Conservation (phyloP, 2,113 vertebrate species). For the Pipa parva region DNA sequence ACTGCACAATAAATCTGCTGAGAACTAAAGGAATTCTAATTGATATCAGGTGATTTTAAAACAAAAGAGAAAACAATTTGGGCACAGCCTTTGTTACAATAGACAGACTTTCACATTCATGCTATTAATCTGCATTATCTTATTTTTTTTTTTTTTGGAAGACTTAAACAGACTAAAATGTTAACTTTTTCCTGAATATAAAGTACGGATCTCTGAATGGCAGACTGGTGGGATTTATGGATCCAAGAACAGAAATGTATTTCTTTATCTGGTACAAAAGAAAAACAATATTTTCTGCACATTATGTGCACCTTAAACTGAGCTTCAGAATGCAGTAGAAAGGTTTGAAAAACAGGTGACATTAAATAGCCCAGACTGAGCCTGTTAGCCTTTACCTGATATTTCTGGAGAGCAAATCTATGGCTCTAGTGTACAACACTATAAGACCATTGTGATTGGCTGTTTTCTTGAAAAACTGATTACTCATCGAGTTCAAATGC, state of each 20-base stretch:
- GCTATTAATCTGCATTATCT: constrained; percentile 54
- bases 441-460: too few species aligned
- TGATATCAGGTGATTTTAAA: constrained; percentile 74
- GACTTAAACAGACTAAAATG: constrained; percentile 53
- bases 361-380: too few species aligned
- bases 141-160: constrained; percentile 51
- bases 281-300: too few species aligned
- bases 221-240: not conserved
- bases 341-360: not conserved
- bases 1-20: constrained; percentile 72
- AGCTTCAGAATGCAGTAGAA: too few species aligned
- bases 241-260: not conserved
- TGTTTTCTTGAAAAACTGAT: too few species aligned
- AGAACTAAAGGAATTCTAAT: constrained; percentile 72
- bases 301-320: too few species aligned
- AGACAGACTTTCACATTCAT: constrained; percentile 54
- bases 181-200: constrained; percentile 43
- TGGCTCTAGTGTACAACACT: too few species aligned
- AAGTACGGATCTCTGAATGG: constrained; percentile 29
- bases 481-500: too few species aligned
- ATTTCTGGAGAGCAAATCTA: too few species aligned
- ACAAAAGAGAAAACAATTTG: constrained; percentile 54
- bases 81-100: constrained; percentile 53
- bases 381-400: too few species aligned
- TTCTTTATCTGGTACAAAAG: not conserved